phyloP scores from a whole-genome alignment of 2,888 invertebrate species.

The Candidula unifasciata region DNA sequence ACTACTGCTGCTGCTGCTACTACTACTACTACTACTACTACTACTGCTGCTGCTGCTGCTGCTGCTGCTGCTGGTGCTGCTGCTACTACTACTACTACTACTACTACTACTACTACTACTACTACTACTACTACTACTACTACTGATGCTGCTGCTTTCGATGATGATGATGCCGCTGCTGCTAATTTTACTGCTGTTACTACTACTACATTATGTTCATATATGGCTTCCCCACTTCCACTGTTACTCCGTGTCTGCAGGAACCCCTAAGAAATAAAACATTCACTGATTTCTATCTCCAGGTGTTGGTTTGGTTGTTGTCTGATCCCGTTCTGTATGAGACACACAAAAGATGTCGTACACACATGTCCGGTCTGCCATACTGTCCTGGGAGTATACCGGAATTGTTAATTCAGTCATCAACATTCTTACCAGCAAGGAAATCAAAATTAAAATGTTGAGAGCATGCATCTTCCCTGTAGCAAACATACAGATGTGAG shows the following conservation, averaged over 20 bases:
- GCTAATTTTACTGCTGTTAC: too few species aligned
- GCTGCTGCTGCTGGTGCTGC: conserved; percentile 27
- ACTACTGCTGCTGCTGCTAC: conserved; percentile 28
- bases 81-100: conserved; percentile 28
- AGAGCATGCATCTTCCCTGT: too few species aligned
- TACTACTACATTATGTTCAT: too few species aligned
- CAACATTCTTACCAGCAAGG: too few species aligned
- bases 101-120: conserved; percentile 39
- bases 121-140: conserved; percentile 35
- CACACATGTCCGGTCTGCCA: conserved; percentile 35
- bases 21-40: conserved; percentile 32
- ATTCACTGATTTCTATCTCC: neutral
- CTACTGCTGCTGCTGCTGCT: conserved; percentile 32
- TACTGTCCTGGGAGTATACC: neutral
- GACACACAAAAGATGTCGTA: conserved; percentile 24
- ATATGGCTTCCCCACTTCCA: too few species aligned
- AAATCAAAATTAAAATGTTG: too few species aligned
- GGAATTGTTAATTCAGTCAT: neutral
- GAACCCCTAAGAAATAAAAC: too few species aligned
- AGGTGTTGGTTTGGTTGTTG: conserved; percentile 38
- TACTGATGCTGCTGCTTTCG: conserved; percentile 19
- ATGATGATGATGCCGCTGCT: too few species aligned
- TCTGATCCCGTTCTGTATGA: conserved; percentile 35
- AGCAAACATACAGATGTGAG: too few species aligned
- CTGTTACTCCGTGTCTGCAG: too few species aligned